Conservation (phyloP, 37 sponge, comb jelly and placozoan species). For the Amphimedon queenslandica region DNA sequence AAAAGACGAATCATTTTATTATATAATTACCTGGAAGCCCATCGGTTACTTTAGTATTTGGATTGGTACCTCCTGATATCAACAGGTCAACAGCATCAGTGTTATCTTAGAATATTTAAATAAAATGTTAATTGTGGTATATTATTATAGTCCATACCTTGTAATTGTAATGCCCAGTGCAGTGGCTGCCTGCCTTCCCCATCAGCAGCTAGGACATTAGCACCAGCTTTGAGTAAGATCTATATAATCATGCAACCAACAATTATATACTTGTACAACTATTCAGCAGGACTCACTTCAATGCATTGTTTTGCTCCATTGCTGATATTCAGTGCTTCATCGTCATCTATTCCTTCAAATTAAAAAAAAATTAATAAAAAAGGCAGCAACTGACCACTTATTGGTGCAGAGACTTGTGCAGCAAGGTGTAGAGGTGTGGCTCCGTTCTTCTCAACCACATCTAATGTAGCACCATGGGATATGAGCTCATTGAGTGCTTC, state of each 20-base stretch:
- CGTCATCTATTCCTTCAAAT: background rate
- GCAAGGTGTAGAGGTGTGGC: slow-evolving; percentile 81
- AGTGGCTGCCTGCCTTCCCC: slow-evolving; percentile 41
- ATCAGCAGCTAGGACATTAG: slow-evolving; percentile 36
- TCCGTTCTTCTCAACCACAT: slow-evolving; percentile 40
- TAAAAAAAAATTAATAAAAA: too few species aligned
- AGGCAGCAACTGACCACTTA: background rate
- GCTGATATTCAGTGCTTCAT: background rate
- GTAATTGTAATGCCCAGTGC: slow-evolving; percentile 63
- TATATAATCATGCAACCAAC: slow-evolving; percentile 5
- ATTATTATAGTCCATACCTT: slow-evolving; percentile 30
- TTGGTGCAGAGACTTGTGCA: slow-evolving; percentile 23
- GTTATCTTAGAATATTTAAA: slow-evolving; percentile 43
- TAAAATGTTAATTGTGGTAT: background rate
- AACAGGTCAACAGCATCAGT: slow-evolving; percentile 27
- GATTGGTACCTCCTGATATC: slow-evolving; percentile 60
- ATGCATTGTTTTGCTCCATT: slow-evolving; percentile 7
- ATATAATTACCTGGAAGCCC: slow-evolving; percentile 40
- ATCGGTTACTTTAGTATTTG: slow-evolving; percentile 39
- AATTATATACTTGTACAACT: background rate
- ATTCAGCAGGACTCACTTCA: background rate
- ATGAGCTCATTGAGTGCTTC: slow-evolving; percentile 44
- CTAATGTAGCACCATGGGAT: slow-evolving; percentile 26
- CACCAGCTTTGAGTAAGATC: slow-evolving; percentile 49
- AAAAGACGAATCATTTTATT: background rate